Evolutionary conservation across 2,113 vertebrate species (phyloP), one percentile per base, ranked within the genome.

Genomic region (Paradoxurus hermaphroditus): DNA sequence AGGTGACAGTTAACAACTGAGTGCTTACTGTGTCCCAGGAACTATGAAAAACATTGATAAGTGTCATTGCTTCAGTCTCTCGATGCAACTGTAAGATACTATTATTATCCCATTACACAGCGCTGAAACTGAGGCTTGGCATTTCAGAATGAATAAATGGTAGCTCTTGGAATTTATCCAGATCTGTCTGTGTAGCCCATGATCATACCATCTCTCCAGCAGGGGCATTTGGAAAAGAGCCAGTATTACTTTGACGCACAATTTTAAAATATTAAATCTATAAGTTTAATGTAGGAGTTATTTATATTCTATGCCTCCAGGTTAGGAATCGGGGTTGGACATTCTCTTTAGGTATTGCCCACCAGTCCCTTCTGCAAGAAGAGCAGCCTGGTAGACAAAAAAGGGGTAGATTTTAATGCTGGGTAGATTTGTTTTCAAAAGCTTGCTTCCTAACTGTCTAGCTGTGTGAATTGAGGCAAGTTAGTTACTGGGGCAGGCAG

Each of bases 141-240:
- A 41, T 93, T 89, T 91, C 15, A n/a, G 53, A 36, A 62, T 86
- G 68, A 77, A 31, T 88, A 56, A 67, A 21, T 34, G 41, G 53
- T 39, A 73, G 63, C 21, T 93, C 75, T 85, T 51, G 44, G 53
- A 93, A 79, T 84, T 86, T 39, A 53, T 59, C 84, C 84, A 56
- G 15, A 67, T 95, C 34, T 90, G n/a, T 67, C 59, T 94, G 21
- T 23, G 67, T 5, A 96, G 77, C 41, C 29, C 62, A 78, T 10
- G 36, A 13, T 46, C 68, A 39, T 23, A 59, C 7, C 34, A 62
- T 31, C 39, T 84, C 78, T 86, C 73, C 12, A 27, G 67, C 44
- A 39, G 36, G 86, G 84, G 53, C 8, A 46, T 91, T 96, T 97
- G 53, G 91, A 68, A 94, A 96, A 86, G 15, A 92, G 41, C 51